A percentile compares a stretch with the other conserved stretches of the same genome.
phyloP scores from a whole-genome alignment of 2,113 vertebrate genomes.

The Paramormyrops kingsleyae region DNA sequence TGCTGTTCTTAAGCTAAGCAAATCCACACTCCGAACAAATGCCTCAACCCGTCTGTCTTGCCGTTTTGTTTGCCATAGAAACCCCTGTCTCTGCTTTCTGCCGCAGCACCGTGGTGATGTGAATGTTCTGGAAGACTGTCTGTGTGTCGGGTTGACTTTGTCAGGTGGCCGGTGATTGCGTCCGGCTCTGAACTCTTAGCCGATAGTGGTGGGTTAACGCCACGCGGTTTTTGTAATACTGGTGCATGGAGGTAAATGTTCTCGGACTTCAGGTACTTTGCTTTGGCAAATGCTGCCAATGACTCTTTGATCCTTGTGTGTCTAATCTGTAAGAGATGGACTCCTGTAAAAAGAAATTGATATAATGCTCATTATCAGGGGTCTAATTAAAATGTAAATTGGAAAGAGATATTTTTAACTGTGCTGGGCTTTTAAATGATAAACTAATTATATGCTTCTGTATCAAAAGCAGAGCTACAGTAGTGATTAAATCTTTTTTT shows the following conservation, averaged over 20 bases:
- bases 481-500: background rate
- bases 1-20: background rate
- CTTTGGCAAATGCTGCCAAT: background rate
- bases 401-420: conserved; percentile 1
- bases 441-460: conserved; percentile 5
- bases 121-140: background rate
- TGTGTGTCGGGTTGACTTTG: background rate
- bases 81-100: background rate
- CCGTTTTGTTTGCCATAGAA: background rate
- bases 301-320: background rate
- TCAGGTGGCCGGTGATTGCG: background rate
- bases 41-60: background rate
- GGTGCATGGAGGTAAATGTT: background rate
- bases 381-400: conserved; percentile 9
- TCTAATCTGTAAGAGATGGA: conserved; percentile 3
- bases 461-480: background rate
- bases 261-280: background rate
- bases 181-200: background rate
- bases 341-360: background rate
- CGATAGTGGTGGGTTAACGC: background rate
- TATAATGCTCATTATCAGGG: background rate
- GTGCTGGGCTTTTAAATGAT: conserved; percentile 2
- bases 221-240: background rate
- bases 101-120: background rate
- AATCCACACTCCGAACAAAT: background rate